These are phyloP conservation scores for Spongia lamella DNA, from an alignment of 37 sponge, comb jelly and placozoan species.

Conservation along the genomic window DNA sequence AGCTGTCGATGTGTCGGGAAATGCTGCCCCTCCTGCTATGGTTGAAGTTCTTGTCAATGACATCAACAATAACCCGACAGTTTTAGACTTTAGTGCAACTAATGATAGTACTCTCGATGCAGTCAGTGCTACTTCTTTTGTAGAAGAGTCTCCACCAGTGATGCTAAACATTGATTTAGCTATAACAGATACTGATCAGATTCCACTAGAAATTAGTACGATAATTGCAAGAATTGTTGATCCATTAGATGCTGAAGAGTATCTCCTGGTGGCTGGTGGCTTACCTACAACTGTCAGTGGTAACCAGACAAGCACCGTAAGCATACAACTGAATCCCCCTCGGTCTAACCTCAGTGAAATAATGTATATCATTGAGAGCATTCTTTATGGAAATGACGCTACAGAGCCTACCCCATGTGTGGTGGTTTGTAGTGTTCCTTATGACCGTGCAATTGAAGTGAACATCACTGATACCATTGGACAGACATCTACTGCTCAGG, in stretches of 20 bases:
- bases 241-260: conserved; percentile 10
- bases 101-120: conserved; percentile 29
- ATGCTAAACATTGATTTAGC: conserved; percentile 30
- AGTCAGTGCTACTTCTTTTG: conserved; percentile 20
- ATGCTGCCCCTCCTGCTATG: conserved; percentile 14
- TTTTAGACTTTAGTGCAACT: conserved; percentile 60
- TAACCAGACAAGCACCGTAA: neutral
- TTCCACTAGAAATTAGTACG: conserved; percentile 19
- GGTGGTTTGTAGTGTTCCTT: conserved; percentile 16
- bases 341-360: conserved; percentile 12
- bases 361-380: conserved; percentile 18
- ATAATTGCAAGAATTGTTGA: conserved; percentile 34
- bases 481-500: conserved; percentile 18
- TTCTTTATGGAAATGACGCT: conserved; percentile 51
- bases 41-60: conserved; percentile 41
- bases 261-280: conserved; percentile 20
- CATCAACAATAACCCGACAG: conserved; percentile 67
- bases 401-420: neutral
- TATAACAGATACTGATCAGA: conserved; percentile 56
- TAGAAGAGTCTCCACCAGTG: conserved; percentile 45
- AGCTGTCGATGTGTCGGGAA: conserved; percentile 49
- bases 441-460: conserved; percentile 44
- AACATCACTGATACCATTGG: conserved; percentile 46
- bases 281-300: neutral
- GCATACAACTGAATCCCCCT: neutral